phyloP scores from a whole-genome alignment of 2,797 vertebrate species.

The Zalophus californianus region DNA sequence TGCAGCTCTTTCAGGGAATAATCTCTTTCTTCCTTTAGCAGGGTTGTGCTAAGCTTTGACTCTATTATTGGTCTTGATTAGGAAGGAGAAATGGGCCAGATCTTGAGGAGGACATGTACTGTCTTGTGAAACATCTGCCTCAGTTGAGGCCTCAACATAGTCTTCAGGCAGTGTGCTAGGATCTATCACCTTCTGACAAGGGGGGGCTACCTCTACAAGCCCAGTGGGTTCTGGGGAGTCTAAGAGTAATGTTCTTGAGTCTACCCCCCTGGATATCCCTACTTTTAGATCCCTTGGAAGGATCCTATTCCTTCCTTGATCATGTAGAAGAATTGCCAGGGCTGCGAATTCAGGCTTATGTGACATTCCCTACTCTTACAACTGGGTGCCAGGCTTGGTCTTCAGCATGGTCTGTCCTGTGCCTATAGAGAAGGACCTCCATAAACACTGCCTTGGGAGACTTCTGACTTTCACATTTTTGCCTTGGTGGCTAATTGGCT shows the following conservation, averaged over 20 bases:
- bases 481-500: slow-evolving; percentile 52
- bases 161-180: not conserved
- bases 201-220: not conserved
- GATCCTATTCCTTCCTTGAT: not conserved
- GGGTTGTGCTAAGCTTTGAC: not conserved
- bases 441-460: not conserved
- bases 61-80: not conserved
- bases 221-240: not conserved
- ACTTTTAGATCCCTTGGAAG: not conserved
- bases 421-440: not conserved
- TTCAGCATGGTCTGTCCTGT: not conserved
- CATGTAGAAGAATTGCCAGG: not conserved
- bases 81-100: not conserved
- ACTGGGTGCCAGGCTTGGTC: not conserved
- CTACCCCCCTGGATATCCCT: not conserved
- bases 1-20: not conserved
- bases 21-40: not conserved
- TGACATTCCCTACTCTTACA: not conserved
- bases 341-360: not conserved
- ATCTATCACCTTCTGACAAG: not conserved
- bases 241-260: not conserved
- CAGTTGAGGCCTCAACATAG: not conserved
- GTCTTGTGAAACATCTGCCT: not conserved
- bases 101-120: not conserved
- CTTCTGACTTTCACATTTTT: slow-evolving; percentile 36